Conservation (phyloP, 2,113 vertebrate genomes). For the Scartelaos histophorus region DNA sequence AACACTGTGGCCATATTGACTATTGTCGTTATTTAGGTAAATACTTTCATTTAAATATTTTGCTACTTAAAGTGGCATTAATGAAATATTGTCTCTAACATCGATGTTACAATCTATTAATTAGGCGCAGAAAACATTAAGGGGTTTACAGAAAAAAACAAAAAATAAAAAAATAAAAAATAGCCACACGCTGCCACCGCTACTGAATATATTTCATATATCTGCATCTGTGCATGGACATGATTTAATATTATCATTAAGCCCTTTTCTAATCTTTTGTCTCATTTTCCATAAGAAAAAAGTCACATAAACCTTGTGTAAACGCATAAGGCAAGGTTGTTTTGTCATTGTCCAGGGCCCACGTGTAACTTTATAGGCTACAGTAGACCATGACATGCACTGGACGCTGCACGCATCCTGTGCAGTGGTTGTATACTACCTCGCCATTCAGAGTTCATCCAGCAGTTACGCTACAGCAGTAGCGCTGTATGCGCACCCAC, state of each 20-base stretch:
- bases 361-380: conserved; percentile 12
- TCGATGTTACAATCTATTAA: no score
- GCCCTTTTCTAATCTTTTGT: not conserved
- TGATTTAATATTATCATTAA: not conserved
- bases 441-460: conserved; percentile 43
- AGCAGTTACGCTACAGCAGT: conserved; percentile 44
- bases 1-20: not conserved
- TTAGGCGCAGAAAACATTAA: no score
- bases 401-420: conserved; percentile 53
- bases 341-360: not conserved
- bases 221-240: no score
- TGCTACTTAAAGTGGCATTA: no score
- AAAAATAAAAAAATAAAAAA: no score
- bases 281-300: not conserved
- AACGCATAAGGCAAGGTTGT: not conserved
- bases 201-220: no score
- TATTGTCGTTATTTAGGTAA: not conserved
- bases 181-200: no score
- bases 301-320: not conserved
- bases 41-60: no score
- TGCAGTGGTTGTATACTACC: conserved; percentile 35
- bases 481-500: conserved; percentile 23
- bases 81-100: no score
- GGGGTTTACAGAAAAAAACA: no score
- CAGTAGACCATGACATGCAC: conserved; percentile 24